Conservation (phyloP, 2,797 vertebrate species). For the Coracias cyanogaster region DNA sequence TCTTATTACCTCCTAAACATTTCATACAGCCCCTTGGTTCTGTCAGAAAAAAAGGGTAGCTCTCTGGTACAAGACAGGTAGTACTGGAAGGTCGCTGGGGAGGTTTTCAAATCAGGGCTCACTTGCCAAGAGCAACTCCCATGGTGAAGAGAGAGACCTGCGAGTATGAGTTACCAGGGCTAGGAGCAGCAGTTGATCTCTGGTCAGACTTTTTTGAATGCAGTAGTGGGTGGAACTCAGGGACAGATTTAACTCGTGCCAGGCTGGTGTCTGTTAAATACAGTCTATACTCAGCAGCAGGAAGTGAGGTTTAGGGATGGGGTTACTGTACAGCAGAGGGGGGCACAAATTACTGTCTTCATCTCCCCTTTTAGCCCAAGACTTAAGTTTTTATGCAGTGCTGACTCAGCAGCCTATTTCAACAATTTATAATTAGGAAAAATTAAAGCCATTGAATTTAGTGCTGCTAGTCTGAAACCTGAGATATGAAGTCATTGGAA, state of each 20-base stretch:
- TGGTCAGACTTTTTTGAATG: background rate
- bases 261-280: background rate
- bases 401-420: background rate
- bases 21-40: background rate
- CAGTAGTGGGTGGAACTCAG: fast-evolving
- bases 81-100: background rate
- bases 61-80: no score
- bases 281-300: fast-evolving
- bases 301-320: background rate
- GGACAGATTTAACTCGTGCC: background rate
- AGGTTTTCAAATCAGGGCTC: background rate
- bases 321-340: background rate
- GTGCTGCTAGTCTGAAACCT: background rate
- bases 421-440: background rate
- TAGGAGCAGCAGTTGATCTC: fast-evolving
- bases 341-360: background rate
- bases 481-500: background rate
- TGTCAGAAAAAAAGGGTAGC: background rate
- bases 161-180: fast-evolving
- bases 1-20: background rate
- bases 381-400: background rate
- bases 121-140: background rate
- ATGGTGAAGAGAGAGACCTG: background rate
- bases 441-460: background rate
- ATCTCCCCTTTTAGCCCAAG: background rate